These are phyloP conservation scores for Ahaetulla prasina DNA, from an alignment of 2,113 vertebrate genomes.

Conservation along the genomic window DNA sequence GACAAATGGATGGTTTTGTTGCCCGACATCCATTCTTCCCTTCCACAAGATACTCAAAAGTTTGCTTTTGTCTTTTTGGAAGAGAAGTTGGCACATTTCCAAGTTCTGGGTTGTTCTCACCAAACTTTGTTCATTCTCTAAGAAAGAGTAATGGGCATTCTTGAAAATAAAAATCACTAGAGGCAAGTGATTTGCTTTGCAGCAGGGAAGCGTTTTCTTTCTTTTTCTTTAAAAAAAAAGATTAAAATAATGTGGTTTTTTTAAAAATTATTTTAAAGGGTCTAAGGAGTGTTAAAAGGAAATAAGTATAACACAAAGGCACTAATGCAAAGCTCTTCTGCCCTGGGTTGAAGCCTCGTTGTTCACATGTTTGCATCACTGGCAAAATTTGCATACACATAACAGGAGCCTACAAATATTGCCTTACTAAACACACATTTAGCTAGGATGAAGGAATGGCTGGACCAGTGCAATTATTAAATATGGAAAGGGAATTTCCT, in stretches of 20 bases:
- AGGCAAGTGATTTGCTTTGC: neutral
- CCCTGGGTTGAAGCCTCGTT: neutral
- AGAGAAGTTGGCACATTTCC: neutral
- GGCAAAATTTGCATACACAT: neutral
- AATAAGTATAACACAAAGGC: neutral
- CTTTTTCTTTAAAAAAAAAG: neutral
- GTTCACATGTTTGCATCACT: neutral
- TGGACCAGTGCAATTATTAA: neutral
- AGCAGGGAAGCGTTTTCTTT: neutral
- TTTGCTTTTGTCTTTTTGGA: neutral
- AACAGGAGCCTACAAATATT: neutral
- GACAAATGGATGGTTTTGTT: neutral
- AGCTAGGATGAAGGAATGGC: neutral
- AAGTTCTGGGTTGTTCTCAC: neutral
- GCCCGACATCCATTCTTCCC: neutral
- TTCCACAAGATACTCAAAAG: neutral
- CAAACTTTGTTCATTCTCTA: neutral
- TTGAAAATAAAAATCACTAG: neutral
- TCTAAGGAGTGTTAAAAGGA: neutral
- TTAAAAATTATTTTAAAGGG: neutral
- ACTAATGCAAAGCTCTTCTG: neutral
- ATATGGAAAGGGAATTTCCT: neutral
- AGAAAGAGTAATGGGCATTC: neutral
- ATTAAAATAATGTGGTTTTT: neutral
- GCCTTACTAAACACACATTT: neutral